Base-by-base conservation (phyloP, 2,888 invertebrate genomes). In the Ganaspis brasiliensis region DNA sequence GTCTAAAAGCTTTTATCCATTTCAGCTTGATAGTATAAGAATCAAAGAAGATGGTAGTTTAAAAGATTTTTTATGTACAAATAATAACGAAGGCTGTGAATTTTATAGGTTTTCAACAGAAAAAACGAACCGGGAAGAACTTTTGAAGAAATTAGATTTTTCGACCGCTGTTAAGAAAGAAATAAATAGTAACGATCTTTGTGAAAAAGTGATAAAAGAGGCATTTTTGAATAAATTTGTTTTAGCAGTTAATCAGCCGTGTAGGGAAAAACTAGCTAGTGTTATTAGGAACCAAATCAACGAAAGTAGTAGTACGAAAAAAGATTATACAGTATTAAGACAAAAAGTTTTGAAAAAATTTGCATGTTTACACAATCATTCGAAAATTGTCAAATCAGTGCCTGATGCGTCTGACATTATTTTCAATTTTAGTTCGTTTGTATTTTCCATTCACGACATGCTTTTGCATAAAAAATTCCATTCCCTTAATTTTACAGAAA, bases 271-370 rank as follows among this genome's bases (percentile, higher is more conserved):
- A 61, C 74, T 86, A 73, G 85, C 80, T 72, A 80, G 67, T 21
- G 82, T 84, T 73, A 74, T 87, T 79, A 87, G 81, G 80, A 82
- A 61, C 76, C 85, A 85, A 83, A 83, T 85, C 74, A 40, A 82
- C 80, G 83, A 80, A 63, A 21, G 8, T 21, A 14, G 14, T 14
- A 14, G 2, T 73, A 59, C 81, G 78, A 16, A 79, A 70, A 24
- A 77, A 10, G 74, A 82, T 83, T 86, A 85, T 79, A 80, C 81
- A 78, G 61, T 76, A 79, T 76, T 86, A 71, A 81, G 82, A 72
- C 75, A 84, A 81, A 79, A 73, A 79, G 49, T 83, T 67, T 80
- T 85, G 61, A 4, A 57, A 78, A 78, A 79, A 79, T 79, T 84
- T 74, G 74, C 78, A 81, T 75, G 71, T 78, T 61, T 77, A 79